Evolutionary conservation across 2,797 vertebrate genomes (phyloP), one percentile per base, ranked within the genome.

Genomic region (Spinibarbus caldwelli): DNA sequence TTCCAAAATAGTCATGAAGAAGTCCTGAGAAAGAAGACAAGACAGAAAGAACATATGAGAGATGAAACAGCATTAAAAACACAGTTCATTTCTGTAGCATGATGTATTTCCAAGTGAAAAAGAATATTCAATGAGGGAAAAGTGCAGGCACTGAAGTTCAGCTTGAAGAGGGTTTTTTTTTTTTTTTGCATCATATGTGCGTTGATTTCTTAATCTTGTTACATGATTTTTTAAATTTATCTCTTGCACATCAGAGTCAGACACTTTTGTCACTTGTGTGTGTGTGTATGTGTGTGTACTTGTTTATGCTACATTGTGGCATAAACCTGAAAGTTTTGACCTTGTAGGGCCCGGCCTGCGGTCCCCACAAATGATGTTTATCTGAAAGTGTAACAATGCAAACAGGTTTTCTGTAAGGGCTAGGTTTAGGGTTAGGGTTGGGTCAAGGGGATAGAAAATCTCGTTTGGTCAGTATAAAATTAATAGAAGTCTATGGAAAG

Each of bases 1-100:
- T 94, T 72, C 91, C 95, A 75, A 96, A 98, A 90, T 96, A 94
- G 87, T 96, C 97, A 0, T 84, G 95, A 47, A 99, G 96, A 78
- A 98, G 94, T 89, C 98, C 98, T 99, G 93, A 11, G 71, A 41
- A 86, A 78, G 41, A 17, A 66, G 59, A 17, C 72, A 31, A 36
- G 52, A 38, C 34, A 29, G 14, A n/a, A 21, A 36, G 19, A 0
- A 49, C 19, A 10, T 31, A 14, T 29, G 26, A n/a, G 17, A 80
- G n/a, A 49, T 47, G 11, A 66, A 49, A 47, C 5, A 0, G 15
- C 15, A 80, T 7, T 47, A 52, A 36, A 3, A 21, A 67, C 0
- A 1, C 23, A 45, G n/a, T 71, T 26, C 26, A 26, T 45, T 26
- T 43, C 68, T 43, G 38, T 15, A 45, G 43, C 38, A 26, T 17